Evolutionary conservation across 2,888 invertebrate species (phyloP), one percentile per base, ranked within the genome.

Genomic region (Pseudoips prasinana): DNA sequence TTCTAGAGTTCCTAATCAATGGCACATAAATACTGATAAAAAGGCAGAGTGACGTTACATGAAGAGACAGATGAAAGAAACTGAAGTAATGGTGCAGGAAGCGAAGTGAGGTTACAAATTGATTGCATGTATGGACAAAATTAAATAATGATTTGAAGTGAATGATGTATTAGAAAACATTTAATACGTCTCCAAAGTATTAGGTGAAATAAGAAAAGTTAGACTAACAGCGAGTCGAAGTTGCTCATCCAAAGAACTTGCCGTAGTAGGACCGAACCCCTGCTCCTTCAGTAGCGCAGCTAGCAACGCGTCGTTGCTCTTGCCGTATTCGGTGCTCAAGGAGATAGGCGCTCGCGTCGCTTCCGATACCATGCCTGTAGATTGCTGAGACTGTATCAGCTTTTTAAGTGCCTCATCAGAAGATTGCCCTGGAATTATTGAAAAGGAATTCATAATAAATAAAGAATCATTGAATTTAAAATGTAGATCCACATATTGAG

Each of bases 201-300:
- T 46, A 46, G 26, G 34, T 33, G 31, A 48, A 54, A 34, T 51
- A 51, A 56, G 48, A 59, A 64, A 58, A 20, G 53, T 56, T 42
- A 53, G 52, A 89, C 90, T 89, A 75, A 91, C 91, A 68, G 90
- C 84, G 39, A 88, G 82, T 68, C 88, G 83, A 33, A 91, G 74
- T 76, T 91, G 91, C 57, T 91, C 90, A 57, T 90, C 89, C 62
- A 91, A 75, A 33, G 89, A 85, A 76, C 90, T 91, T 53, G 93
- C 92, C 41, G 92, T 92, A n/a, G 91, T 89, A 2, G 94, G 94
- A 37, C 92, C 93, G 53, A 94, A 93, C 22, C 94, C 94, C 64
- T 93, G 91, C 57, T 93, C 91, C 75, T 93, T 93, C 28, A 94
- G 77, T 33, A 94, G 74, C 1, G 93, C 92, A 0, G 94, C 93